phyloP scores from a whole-genome alignment of 1,140 invertebrate genomes.

The Procambarus clarkii region DNA sequence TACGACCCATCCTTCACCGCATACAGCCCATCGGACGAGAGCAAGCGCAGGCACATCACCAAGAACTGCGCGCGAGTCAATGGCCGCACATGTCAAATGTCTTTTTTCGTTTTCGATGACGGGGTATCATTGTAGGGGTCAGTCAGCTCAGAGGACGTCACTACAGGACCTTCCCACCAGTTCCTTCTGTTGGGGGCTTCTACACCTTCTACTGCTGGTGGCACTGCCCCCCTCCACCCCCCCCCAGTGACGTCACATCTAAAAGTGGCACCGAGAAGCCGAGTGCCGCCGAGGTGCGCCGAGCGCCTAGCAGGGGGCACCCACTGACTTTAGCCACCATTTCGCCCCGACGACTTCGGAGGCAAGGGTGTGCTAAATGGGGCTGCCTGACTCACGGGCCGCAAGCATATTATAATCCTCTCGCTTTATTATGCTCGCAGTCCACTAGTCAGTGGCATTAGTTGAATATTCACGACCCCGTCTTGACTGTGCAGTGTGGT shows the following conservation, averaged over 20 bases:
- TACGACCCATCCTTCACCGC: too few relatives aligned
- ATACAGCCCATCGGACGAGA: too few relatives aligned
- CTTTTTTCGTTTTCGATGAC: too few relatives aligned
- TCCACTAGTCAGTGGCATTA: constrained; percentile 60
- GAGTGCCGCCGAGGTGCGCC: constrained; percentile 36
- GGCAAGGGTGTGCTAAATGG: constrained; percentile 73
- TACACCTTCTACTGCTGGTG: constrained; percentile 39
- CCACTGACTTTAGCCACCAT: constrained; percentile 52
- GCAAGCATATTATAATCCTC: constrained; percentile 72
- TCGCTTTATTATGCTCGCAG: constrained; percentile 71
- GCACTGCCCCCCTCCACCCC: constrained; percentile 1
- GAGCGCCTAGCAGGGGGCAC: constrained; percentile 58
- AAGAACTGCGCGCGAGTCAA: too few relatives aligned
- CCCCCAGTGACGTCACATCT: constrained; percentile 66
- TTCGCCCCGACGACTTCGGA: constrained; percentile 70
- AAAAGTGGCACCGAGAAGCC: constrained; percentile 69
- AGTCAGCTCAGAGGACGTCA: background rate
- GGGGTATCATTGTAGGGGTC: too few relatives aligned
- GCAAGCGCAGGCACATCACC: too few relatives aligned
- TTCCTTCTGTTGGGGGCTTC: constrained; percentile 11
- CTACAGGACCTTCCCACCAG: background rate
- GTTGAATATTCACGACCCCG: constrained; percentile 58
- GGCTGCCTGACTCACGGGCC: constrained; percentile 70
- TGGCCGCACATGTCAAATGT: too few relatives aligned
- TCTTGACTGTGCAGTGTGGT: constrained; percentile 56